phyloP scores from a whole-genome alignment of 2,113 vertebrate species.

The Anser cygnoides region DNA sequence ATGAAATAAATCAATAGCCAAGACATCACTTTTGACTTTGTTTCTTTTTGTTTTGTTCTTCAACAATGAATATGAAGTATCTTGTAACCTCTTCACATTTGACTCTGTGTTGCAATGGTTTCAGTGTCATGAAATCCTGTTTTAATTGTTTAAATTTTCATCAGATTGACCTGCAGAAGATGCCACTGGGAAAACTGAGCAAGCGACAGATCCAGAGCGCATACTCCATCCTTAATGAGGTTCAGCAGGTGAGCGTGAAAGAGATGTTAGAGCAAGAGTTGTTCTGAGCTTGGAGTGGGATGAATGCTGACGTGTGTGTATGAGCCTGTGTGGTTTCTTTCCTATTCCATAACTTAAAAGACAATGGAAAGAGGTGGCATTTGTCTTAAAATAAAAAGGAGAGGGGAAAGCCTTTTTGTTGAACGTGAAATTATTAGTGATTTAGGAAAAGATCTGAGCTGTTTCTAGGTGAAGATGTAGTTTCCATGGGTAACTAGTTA shows the following conservation, averaged over 20 bases:
- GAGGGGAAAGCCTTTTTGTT: neutral
- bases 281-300: neutral
- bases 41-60: neutral
- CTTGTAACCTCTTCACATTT: neutral
- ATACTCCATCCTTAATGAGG: constrained; percentile 93
- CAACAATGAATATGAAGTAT: neutral
- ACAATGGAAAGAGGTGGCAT: neutral
- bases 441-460: neutral
- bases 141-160: constrained; percentile 4
- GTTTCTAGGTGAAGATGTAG: neutral
- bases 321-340: neutral
- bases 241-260: constrained; percentile 88
- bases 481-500: neutral
- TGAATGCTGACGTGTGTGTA: neutral
- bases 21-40: neutral
- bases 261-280: neutral
- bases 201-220: constrained; percentile 98
- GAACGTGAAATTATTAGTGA: neutral
- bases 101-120: neutral
- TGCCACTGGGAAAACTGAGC: constrained; percentile 97
- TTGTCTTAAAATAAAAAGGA: neutral
- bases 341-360: neutral
- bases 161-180: constrained; percentile 98
- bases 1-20: neutral
- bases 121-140: neutral